These are phyloP conservation scores for Enteromius trimaculatus DNA, from an alignment of 2,797 vertebrate species.

Conservation along the genomic window DNA sequence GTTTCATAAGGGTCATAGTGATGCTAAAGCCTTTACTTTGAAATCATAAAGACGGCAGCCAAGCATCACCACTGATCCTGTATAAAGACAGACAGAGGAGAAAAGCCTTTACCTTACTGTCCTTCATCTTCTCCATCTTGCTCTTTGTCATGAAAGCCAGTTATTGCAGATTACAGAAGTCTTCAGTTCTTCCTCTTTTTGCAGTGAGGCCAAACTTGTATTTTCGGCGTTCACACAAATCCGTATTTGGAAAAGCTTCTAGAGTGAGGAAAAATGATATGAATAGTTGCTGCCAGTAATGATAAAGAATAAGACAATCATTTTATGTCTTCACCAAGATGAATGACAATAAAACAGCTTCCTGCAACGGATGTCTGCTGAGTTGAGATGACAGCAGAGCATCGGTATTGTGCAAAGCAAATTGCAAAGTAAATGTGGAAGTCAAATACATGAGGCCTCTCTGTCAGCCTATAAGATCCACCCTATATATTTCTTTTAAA, in stretches of 20 bases:
- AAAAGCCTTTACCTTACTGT: slow-evolving; percentile 69
- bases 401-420: slow-evolving; percentile 6
- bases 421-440: slow-evolving; percentile 19
- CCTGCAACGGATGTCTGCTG: slow-evolving; percentile 16
- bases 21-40: not conserved
- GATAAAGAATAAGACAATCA: not conserved
- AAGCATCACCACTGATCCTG: not conserved
- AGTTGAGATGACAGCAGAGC: not conserved
- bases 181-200: slow-evolving; percentile 12
- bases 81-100: not conserved
- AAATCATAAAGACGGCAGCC: not conserved
- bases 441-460: not conserved
- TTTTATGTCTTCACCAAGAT: not conserved
- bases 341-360: not conserved
- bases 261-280: not conserved
- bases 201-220: not conserved
- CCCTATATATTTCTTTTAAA: not conserved
- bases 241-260: slow-evolving; percentile 12
- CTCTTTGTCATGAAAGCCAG: not conserved
- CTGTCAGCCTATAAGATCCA: not conserved
- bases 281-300: not conserved
- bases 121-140: slow-evolving; percentile 75
- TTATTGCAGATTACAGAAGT: not conserved
- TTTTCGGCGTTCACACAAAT: not conserved
- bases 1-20: not conserved